Evolutionary conservation across 2,113 vertebrate genomes (phyloP).

Genomic region (Condylura cristata): DNA sequence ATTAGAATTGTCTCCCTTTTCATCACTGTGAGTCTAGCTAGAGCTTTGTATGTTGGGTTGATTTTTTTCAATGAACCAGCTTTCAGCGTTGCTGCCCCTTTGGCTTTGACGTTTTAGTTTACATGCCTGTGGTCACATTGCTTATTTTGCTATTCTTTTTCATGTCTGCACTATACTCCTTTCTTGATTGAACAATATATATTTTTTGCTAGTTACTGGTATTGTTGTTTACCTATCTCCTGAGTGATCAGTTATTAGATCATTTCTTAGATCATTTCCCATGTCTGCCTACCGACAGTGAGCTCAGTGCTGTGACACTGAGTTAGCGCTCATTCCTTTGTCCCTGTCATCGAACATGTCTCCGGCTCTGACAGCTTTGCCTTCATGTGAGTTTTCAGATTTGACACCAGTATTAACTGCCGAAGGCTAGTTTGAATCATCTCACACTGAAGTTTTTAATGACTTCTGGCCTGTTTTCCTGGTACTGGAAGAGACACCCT

Average conservation of each 20-base stretch:
- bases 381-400: background rate
- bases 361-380: background rate
- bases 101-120: background rate
- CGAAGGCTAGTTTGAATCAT: constrained; percentile 15
- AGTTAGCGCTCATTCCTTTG: background rate
- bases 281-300: background rate
- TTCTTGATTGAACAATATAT: background rate
- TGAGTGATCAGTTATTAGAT: background rate
- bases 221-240: background rate
- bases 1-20: no score
- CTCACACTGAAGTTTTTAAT: background rate
- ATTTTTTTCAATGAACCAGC: no score
- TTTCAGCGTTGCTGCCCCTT: no score
- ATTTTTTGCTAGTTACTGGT: background rate
- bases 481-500: background rate
- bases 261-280: background rate
- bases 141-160: constrained; percentile 36
- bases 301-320: background rate
- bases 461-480: background rate
- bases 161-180: background rate
- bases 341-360: background rate
- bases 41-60: no score
- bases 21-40: no score
- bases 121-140: constrained; percentile 7
- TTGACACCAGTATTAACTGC: background rate